Percentiles rank a stretch among this genome's conserved stretches.
These are phyloP conservation scores for Vesta saturnalis DNA, from an alignment of 2,888 invertebrate genomes.

Conservation along the genomic window DNA sequence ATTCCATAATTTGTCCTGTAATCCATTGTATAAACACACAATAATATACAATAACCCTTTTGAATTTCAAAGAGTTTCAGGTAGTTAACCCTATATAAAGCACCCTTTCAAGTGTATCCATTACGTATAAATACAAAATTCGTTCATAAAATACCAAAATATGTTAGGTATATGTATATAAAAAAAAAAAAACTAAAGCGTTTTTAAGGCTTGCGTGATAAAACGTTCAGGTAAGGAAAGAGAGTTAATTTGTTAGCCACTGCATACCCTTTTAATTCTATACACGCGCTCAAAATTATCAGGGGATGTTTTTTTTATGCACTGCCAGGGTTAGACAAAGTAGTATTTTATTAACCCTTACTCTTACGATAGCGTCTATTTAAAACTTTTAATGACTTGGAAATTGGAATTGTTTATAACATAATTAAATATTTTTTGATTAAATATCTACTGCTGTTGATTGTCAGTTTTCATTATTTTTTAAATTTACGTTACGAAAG, in stretches of 20 bases:
- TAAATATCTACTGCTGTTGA: not conserved
- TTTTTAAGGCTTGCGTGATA: constrained; percentile 16
- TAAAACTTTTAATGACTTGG: too few relatives aligned
- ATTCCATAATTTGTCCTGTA: constrained; percentile 34
- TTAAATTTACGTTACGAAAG: not conserved
- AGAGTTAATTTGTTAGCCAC: constrained; percentile 32
- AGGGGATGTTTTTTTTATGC: constrained; percentile 29
- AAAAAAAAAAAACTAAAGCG: constrained; percentile 20
- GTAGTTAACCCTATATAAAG: constrained; percentile 41
- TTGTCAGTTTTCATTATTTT: not conserved
- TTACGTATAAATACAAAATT: constrained; percentile 35
- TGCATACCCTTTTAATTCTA: constrained; percentile 35
- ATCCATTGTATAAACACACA: constrained; percentile 34
- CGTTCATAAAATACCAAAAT: constrained; percentile 25
- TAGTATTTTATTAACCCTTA: not conserved
- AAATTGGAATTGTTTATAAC: too few relatives aligned
- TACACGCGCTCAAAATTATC: constrained; percentile 30
- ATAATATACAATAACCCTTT: constrained; percentile 38
- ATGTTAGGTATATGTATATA: not conserved
- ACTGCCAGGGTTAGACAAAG: not conserved
- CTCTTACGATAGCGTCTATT: not conserved
- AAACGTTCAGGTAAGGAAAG: constrained; percentile 21
- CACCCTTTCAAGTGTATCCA: constrained; percentile 28
- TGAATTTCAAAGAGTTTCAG: constrained; percentile 36
- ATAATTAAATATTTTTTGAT: too few relatives aligned